phyloP scores from a whole-genome alignment of 2,888 invertebrate genomes.

The Andricus quercusramuli region DNA sequence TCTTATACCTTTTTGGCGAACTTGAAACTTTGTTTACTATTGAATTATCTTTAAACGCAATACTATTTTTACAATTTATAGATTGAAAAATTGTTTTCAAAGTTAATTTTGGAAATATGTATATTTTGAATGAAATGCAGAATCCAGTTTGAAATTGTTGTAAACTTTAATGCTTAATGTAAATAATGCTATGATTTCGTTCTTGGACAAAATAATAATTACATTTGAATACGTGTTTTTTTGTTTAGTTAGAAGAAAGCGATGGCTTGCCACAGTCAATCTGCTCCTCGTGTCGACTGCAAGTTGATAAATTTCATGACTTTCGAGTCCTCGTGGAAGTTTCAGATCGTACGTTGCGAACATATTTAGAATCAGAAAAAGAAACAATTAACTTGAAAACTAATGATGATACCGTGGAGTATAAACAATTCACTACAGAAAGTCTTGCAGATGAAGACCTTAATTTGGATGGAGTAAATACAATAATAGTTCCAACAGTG shows the following conservation, averaged over 20 bases:
- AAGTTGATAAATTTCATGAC: slow-evolving; percentile 65
- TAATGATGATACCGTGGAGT: background rate
- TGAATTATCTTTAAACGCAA: too few species aligned
- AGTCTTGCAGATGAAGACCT: slow-evolving; percentile 41
- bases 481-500: slow-evolving; percentile 53
- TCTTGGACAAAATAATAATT: too few species aligned
- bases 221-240: too few species aligned
- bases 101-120: too few species aligned
- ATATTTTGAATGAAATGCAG: too few species aligned
- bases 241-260: slow-evolving; percentile 60
- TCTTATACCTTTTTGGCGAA: too few species aligned
- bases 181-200: too few species aligned
- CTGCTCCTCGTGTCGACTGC: slow-evolving; percentile 62
- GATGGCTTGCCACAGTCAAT: slow-evolving; percentile 66
- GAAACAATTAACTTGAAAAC: background rate
- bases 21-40: too few species aligned
- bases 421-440: slow-evolving; percentile 46
- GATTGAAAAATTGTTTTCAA: too few species aligned
- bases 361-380: slow-evolving; percentile 54
- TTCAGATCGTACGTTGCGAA: slow-evolving; percentile 64
- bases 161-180: too few species aligned
- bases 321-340: slow-evolving; percentile 66
- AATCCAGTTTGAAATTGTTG: slow-evolving; percentile 7
- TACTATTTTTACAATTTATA: too few species aligned
- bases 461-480: slow-evolving; percentile 50